Evolutionary conservation across 2,113 vertebrate genomes (phyloP).

Genomic region (Elgaria multicarinata): DNA sequence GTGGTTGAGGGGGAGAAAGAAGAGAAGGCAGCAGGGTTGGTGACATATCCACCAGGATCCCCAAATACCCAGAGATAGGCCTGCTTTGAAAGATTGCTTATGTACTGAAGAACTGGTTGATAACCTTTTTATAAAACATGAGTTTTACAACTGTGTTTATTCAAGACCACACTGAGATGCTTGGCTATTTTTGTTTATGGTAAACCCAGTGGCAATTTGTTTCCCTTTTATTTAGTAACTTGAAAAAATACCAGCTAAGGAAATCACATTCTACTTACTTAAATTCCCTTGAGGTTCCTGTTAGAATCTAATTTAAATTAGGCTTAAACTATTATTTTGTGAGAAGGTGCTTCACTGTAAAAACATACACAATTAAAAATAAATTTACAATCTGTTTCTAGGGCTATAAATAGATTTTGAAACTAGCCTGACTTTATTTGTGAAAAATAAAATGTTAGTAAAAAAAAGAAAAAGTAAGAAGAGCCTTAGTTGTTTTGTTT

Average conservation of each 20-base stretch:
- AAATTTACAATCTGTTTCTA: background rate
- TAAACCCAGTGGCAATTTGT: background rate
- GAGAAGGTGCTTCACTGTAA: background rate
- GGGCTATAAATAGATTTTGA: background rate
- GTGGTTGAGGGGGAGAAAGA: too few species aligned
- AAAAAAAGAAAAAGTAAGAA: too few species aligned
- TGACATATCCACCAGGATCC: too few species aligned
- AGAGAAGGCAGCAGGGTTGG: too few species aligned
- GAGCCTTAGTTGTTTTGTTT: too few species aligned
- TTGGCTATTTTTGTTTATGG: background rate
- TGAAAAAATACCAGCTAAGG: background rate
- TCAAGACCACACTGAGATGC: background rate
- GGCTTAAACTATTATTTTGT: background rate
- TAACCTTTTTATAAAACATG: background rate
- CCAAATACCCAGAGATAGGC: too few species aligned
- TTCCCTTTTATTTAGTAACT: background rate
- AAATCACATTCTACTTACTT: background rate
- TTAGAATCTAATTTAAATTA: background rate
- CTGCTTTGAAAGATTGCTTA: background rate
- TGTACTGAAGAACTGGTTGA: background rate
- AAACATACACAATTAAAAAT: background rate
- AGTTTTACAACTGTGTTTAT: conserved; percentile 8
- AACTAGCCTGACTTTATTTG: background rate
- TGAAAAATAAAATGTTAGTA: background rate
- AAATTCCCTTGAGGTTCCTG: background rate